Base-by-base conservation (phyloP, 2,888 invertebrate species). In the Flexamia atlantica region DNA sequence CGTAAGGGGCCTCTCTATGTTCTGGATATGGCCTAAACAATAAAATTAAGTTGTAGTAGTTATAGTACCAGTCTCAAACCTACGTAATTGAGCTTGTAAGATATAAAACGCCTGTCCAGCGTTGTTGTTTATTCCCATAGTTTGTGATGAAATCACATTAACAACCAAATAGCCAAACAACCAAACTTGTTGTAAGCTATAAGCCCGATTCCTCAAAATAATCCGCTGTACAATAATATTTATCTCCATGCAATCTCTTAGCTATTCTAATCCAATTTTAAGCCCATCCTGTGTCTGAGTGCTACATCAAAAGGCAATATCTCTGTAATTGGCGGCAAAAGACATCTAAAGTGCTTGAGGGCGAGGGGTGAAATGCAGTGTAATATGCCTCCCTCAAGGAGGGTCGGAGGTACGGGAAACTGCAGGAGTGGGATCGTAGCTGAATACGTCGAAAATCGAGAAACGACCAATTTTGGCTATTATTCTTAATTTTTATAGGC, bases 261-360 rank as follows among this genome's bases (percentile, higher is more conserved):
- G 46, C 46, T 46, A 46, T 46, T 46, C 46, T 23, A 53, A 53
- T 53, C 53, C 53, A 53, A 53, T 53, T 53, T 23, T 53, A 53
- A 20, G 23, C 46, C 23, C 53, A 23, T 23, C 53, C 23, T 53
- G 53, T 53, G 2, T 23, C 53, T 23, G 23, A 53, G 23, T 12
- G 53, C 53, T 53, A 53, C 53, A 53, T 53, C 53, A 53, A 53
- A 53, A 53, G 53, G 53, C 53, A 53, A 53, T 53, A 23, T 53
- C 53, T 53, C 53, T 23, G 53, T 53, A 53, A 53, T 53, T 23
- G 53, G 53, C 23, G 53, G 53, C 53, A 53, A 53, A 53, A 53
- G 53, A 53, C 53, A 53, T 53, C 53, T 23, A 53, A 53, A 53
- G 53, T 53, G 53, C 53, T 53, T 53, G 53, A 53, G 53, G 23